These are phyloP conservation scores for Cryptoblepharus egeriae DNA, from an alignment of 2,797 vertebrate genomes.

Conservation along the genomic window DNA sequence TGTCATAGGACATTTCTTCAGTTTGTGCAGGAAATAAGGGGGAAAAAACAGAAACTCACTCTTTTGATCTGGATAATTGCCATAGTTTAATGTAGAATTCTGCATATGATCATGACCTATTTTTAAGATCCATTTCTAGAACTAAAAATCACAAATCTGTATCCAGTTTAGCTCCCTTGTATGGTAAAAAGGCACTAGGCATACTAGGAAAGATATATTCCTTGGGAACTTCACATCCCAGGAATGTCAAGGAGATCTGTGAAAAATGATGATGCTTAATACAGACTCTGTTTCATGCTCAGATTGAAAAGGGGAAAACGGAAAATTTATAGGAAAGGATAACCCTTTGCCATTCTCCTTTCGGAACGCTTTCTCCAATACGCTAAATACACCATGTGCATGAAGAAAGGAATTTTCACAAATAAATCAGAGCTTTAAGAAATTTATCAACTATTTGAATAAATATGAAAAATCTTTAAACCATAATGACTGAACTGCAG, in stretches of 20 bases:
- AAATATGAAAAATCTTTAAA: constrained; percentile 30
- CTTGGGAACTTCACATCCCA: constrained; percentile 58
- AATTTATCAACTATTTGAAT: constrained; percentile 34
- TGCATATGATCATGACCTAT: constrained; percentile 56
- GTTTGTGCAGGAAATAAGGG: constrained; percentile 53
- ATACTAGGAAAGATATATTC: constrained; percentile 60
- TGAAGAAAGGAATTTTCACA: constrained; percentile 35
- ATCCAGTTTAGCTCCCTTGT: constrained; percentile 58
- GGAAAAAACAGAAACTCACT: constrained; percentile 35
- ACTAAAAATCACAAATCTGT: constrained; percentile 63
- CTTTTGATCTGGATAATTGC: constrained; percentile 56
- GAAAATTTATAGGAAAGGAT: constrained; percentile 46
- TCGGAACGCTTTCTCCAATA: constrained; percentile 57
- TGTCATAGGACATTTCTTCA: constrained; percentile 47
- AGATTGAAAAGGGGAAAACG: constrained; percentile 61
- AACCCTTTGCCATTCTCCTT: constrained; percentile 51
- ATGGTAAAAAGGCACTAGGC: constrained; percentile 63
- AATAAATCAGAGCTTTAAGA: constrained; percentile 48
- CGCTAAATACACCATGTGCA: constrained; percentile 33
- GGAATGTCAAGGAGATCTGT: constrained; percentile 72
- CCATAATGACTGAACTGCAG: constrained; percentile 24
- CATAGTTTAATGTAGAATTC: constrained; percentile 40
- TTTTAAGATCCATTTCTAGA: constrained; percentile 63
- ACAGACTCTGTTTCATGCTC: constrained; percentile 57
- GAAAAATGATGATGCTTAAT: constrained; percentile 53